Conservation (phyloP, 2,888 invertebrate genomes). For the Stenodera caucasica region DNA sequence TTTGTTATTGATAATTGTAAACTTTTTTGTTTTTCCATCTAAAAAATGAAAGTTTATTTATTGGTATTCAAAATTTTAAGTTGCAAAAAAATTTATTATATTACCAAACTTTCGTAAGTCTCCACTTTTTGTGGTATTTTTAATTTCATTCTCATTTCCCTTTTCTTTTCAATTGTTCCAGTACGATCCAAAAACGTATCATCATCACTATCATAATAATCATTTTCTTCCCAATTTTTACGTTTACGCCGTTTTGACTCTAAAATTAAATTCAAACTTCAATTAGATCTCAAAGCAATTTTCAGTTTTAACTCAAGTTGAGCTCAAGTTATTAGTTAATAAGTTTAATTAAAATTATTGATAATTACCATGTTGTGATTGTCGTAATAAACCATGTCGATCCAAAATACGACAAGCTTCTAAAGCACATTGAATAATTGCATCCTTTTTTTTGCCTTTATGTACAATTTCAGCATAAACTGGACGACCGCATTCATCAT, state of each 20-base stretch:
- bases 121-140: constrained; percentile 63
- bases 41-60: constrained; percentile 23
- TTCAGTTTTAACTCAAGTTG: no score
- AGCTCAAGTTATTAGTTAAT: no score
- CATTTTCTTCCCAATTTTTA: constrained; percentile 82
- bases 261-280: constrained; percentile 52
- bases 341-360: constrained; percentile 9
- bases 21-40: constrained; percentile 65
- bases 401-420: constrained; percentile 94
- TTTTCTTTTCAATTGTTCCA: constrained; percentile 86
- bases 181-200: constrained; percentile 95
- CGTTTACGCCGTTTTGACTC: constrained; percentile 80
- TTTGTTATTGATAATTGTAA: constrained; percentile 60
- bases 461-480: constrained; percentile 83
- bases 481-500: constrained; percentile 73
- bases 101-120: constrained; percentile 71
- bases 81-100: constrained; percentile 23
- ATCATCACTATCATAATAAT: constrained; percentile 93
- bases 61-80: neutral
- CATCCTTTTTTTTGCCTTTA: constrained; percentile 92
- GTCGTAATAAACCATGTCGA: constrained; percentile 79
- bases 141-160: constrained; percentile 73
- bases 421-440: constrained; percentile 88
- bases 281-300: constrained; percentile 7
- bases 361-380: constrained; percentile 78